Percentiles rank a stretch among this genome's conserved stretches.
phyloP scores from a whole-genome alignment of 2,888 invertebrate genomes.

The Leptopilina drosophilae region DNA sequence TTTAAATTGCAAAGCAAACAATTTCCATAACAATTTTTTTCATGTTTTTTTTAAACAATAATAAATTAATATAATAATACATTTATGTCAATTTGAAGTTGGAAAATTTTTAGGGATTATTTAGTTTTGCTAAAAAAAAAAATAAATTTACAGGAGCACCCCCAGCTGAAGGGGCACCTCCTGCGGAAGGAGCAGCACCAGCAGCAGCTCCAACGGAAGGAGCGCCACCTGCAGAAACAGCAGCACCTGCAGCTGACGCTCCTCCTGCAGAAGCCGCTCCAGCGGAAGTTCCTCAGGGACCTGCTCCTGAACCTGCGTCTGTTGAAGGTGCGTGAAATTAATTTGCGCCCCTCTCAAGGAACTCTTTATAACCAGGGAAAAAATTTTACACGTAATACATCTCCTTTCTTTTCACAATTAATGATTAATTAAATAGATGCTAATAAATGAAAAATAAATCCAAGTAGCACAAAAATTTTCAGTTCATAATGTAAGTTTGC shows the following conservation, averaged over 20 bases:
- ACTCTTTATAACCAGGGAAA: background rate
- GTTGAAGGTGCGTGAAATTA: slow-evolving; percentile 34
- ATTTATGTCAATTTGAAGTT: too few species aligned
- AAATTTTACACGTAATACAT: background rate
- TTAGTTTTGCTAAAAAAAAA: background rate
- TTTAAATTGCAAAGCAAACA: too few species aligned
- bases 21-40: too few species aligned
- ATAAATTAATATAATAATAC: too few species aligned
- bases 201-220: slow-evolving; percentile 72
- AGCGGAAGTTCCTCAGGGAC: slow-evolving; percentile 67
- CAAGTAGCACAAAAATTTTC: too few species aligned
- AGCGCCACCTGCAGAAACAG: slow-evolving; percentile 72
- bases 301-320: slow-evolving; percentile 69
- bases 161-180: slow-evolving; percentile 59
- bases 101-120: too few species aligned
- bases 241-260: slow-evolving; percentile 71
- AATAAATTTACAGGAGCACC: slow-evolving; percentile 60
- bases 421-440: too few species aligned
- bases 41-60: too few species aligned
- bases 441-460: too few species aligned
- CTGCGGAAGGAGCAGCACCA: slow-evolving; percentile 58
- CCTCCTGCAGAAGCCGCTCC: slow-evolving; percentile 68
- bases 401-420: too few species aligned
- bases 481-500: too few species aligned
- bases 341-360: background rate